Percentiles rank a stretch among this genome's conserved stretches.
phyloP scores from a whole-genome alignment of 2,888 invertebrate genomes.

The Sturmia bella region DNA sequence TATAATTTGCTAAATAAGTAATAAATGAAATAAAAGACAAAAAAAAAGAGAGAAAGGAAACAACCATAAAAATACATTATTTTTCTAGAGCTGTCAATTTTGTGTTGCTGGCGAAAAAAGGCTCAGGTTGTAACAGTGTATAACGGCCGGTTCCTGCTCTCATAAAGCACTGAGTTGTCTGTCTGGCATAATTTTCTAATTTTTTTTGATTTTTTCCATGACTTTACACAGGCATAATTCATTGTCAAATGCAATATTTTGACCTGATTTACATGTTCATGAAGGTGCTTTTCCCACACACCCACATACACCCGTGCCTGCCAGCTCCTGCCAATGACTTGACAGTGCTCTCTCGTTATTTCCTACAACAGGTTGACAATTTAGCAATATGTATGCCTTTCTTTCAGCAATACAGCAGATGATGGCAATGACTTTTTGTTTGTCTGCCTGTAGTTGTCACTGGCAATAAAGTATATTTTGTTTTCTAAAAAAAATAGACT shows the following conservation, averaged over 20 bases:
- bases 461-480: slow-evolving; percentile 54
- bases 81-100: slow-evolving; percentile 19
- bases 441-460: slow-evolving; percentile 31
- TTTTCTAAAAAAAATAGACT: slow-evolving; percentile 44
- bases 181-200: slow-evolving; percentile 47
- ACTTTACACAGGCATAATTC: slow-evolving; percentile 74
- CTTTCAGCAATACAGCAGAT: slow-evolving; percentile 38
- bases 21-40: slow-evolving; percentile 75
- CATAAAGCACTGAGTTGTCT: slow-evolving; percentile 63
- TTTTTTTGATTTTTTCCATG: slow-evolving; percentile 41
- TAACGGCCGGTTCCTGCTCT: background rate
- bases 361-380: slow-evolving; percentile 8
- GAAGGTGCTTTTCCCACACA: slow-evolving; percentile 62
- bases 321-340: background rate
- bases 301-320: background rate
- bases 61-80: slow-evolving; percentile 25
- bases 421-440: slow-evolving; percentile 8
- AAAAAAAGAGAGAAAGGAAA: slow-evolving; percentile 60
- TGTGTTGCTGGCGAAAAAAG: background rate
- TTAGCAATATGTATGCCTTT: slow-evolving; percentile 30
- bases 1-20: slow-evolving; percentile 78
- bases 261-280: slow-evolving; percentile 80
- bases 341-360: background rate
- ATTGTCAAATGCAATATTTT: slow-evolving; percentile 81
- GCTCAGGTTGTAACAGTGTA: slow-evolving; percentile 14